Conservation (phyloP, 2,797 vertebrate genomes). For the Cephalopachus bancanus region DNA sequence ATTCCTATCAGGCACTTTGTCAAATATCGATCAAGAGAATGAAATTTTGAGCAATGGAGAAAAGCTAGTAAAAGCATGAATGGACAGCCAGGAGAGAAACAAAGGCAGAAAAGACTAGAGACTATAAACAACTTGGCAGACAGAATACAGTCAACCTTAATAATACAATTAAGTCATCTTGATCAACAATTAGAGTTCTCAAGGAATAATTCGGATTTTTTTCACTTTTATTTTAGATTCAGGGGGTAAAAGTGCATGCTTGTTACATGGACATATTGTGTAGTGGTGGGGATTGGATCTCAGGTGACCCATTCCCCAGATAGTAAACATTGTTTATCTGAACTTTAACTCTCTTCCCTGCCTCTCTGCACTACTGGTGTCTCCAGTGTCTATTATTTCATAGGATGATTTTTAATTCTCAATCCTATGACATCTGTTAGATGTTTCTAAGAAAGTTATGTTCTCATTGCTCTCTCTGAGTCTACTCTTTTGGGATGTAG, state of each 20-base stretch:
- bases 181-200: not conserved
- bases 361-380: no score
- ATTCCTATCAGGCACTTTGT: not conserved
- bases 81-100: not conserved
- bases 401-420: constrained; percentile 9
- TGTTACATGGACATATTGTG: no score
- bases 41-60: not conserved
- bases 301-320: no score
- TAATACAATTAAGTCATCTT: not conserved
- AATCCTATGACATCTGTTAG: not conserved
- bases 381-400: no score
- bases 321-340: no score
- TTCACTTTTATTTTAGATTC: not conserved
- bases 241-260: no score
- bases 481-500: not conserved
- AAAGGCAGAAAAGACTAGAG: not conserved
- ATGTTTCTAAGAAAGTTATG: not conserved
- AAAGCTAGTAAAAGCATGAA: not conserved
- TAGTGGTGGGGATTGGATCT: no score
- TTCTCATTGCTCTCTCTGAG: not conserved
- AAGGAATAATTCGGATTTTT: not conserved
- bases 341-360: no score
- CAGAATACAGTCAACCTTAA: not conserved
- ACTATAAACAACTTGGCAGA: not conserved
- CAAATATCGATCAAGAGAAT: not conserved